Evolutionary conservation across 2,113 vertebrate species (phyloP).

Genomic region (Toxotes chatareus): DNA sequence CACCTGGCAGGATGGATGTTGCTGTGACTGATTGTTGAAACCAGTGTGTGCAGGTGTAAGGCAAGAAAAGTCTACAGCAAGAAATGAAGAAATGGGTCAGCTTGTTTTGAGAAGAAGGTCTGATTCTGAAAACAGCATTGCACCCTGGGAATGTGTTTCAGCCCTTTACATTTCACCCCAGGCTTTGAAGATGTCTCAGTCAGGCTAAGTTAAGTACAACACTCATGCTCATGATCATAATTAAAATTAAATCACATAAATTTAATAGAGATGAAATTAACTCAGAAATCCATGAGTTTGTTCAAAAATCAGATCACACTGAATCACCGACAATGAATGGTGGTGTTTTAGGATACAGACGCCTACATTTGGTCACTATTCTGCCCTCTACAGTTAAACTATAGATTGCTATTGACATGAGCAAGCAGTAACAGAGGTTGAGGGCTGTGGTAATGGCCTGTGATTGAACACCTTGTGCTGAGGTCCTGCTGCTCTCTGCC

Average conservation of each 20-base stretch:
- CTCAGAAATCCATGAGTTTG: background rate
- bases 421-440: slow-evolving; percentile 65
- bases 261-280: too few relatives aligned
- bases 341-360: slow-evolving; percentile 1
- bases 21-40: slow-evolving; percentile 35
- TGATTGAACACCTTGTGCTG: slow-evolving; percentile 81
- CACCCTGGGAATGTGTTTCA: background rate
- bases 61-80: background rate
- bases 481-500: slow-evolving; percentile 77
- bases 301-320: background rate
- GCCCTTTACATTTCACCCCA: too few relatives aligned
- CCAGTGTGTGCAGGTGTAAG: background rate
- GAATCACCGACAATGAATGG: background rate
- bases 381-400: slow-evolving; percentile 55
- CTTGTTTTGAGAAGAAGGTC: background rate
- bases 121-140: background rate
- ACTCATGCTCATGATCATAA: background rate
- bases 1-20: slow-evolving; percentile 7
- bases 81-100: background rate
- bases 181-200: too few relatives aligned
- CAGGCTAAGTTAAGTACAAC: too few relatives aligned
- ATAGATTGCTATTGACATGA: slow-evolving; percentile 78
- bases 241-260: too few relatives aligned
- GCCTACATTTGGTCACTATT: slow-evolving; percentile 34
- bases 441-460: slow-evolving; percentile 78